Conservation (phyloP, 2,797 vertebrate genomes). For the Sciurus carolinensis region DNA sequence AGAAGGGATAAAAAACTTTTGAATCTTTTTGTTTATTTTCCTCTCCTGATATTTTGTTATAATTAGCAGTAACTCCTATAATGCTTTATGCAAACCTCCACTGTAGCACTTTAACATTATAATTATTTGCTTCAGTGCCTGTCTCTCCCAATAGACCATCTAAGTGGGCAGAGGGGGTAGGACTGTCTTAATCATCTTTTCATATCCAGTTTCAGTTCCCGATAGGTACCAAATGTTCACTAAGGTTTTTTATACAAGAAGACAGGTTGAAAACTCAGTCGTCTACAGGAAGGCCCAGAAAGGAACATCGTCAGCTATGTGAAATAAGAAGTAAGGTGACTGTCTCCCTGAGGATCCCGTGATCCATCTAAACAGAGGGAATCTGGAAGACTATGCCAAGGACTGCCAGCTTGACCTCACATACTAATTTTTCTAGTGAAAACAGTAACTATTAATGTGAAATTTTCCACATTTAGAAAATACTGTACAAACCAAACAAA, state of each 20-base stretch:
- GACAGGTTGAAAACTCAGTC: background rate
- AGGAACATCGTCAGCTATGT: background rate
- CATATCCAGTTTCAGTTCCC: background rate
- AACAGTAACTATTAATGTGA: background rate
- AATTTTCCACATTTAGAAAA: conserved; percentile 1
- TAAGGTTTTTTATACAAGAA: background rate
- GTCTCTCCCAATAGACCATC: background rate
- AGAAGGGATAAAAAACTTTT: background rate
- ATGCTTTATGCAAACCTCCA: background rate
- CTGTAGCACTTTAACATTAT: background rate
- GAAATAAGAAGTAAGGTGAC: background rate
- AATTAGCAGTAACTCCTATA: background rate
- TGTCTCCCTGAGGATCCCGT: background rate
- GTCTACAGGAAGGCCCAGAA: background rate
- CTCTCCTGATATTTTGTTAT: background rate
- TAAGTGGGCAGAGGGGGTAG: background rate
- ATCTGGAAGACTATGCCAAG: background rate
- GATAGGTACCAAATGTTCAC: background rate
- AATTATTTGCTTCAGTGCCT: conserved; percentile 12
- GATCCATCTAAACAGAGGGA: background rate
- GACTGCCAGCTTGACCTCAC: background rate
- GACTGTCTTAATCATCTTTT: background rate
- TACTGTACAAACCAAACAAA: background rate
- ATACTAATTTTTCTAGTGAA: background rate
- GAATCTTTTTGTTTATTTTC: background rate